Conservation (phyloP, 37 sponge, comb jelly and placozoan species). For the Beroe forskalii region DNA sequence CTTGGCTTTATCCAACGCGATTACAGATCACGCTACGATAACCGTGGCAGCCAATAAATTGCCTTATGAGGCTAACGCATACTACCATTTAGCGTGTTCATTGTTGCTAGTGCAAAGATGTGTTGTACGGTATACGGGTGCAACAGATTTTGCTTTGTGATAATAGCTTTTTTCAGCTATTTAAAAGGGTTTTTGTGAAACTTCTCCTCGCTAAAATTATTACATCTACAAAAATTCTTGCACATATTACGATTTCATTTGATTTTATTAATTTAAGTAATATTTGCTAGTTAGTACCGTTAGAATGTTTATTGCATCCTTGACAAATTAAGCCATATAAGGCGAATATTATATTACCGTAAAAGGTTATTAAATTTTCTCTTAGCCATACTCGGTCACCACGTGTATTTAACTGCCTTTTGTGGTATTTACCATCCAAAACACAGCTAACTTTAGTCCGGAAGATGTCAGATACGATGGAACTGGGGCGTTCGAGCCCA, state of each 20-base stretch:
- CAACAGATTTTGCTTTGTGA: background rate
- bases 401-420: constrained; percentile 30
- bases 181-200: background rate
- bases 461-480: constrained; percentile 23
- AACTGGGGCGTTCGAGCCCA: constrained; percentile 1
- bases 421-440: background rate
- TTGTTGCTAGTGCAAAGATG: background rate
- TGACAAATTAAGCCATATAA: constrained; percentile 41
- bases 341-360: constrained; percentile 40
- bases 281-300: no score
- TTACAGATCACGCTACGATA: background rate
- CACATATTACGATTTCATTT: no score
- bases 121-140: background rate
- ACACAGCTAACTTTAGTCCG: background rate
- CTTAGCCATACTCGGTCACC: constrained; percentile 43
- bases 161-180: background rate
- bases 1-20: constrained; percentile 67
- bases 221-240: no score
- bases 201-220: no score
- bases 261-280: background rate
- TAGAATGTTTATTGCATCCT: background rate
- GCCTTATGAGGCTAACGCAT: constrained; percentile 20
- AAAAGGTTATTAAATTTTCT: constrained; percentile 28
- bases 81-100: constrained; percentile 64
- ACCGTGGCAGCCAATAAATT: constrained; percentile 41